Evolutionary conservation across 2,797 vertebrate species (phyloP).

Genomic region (Miichthys miiuy): DNA sequence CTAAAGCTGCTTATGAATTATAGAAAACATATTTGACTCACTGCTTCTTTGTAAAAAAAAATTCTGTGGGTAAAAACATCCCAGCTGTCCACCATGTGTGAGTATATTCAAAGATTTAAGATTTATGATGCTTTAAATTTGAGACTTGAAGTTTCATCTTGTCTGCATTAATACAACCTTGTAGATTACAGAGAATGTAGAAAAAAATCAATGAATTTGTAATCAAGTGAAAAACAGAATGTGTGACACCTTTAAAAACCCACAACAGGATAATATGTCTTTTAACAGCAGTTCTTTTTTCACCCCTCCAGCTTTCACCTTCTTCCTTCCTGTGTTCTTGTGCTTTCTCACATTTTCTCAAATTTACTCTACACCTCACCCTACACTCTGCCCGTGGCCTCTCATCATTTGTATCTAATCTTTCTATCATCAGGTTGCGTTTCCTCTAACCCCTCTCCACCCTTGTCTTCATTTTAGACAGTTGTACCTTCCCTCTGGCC

Average conservation of each 20-base stretch:
- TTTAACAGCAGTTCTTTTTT: background rate
- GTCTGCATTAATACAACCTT: conserved; percentile 2
- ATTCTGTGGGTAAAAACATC: conserved; percentile 22
- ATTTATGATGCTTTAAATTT: conserved; percentile 32
- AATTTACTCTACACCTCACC: background rate
- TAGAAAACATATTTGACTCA: conserved; percentile 42
- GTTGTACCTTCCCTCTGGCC: conserved; percentile 23
- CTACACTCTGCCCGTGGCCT: background rate
- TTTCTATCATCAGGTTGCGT: conserved; percentile 35
- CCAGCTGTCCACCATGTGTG: conserved; percentile 25
- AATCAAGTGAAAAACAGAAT: conserved; percentile 19
- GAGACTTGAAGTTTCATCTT: conserved; percentile 19
- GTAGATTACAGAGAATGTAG: conserved; percentile 20
- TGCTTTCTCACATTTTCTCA: conserved; percentile 29
- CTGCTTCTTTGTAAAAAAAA: conserved; percentile 18
- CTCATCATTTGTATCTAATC: conserved; percentile 35
- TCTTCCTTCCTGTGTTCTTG: conserved; percentile 30
- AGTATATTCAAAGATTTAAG: conserved; percentile 42
- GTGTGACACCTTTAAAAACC: conserved; percentile 10
- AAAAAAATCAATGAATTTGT: conserved; percentile 55
- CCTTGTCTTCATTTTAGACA: conserved; percentile 40
- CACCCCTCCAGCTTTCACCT: conserved; percentile 17
- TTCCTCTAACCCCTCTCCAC: conserved; percentile 49
- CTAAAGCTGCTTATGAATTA: conserved; percentile 51
- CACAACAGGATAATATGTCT: conserved; percentile 6